These are phyloP conservation scores for Loripinus fragilis DNA, from an alignment of 2,888 invertebrate species.

Conservation along the genomic window DNA sequence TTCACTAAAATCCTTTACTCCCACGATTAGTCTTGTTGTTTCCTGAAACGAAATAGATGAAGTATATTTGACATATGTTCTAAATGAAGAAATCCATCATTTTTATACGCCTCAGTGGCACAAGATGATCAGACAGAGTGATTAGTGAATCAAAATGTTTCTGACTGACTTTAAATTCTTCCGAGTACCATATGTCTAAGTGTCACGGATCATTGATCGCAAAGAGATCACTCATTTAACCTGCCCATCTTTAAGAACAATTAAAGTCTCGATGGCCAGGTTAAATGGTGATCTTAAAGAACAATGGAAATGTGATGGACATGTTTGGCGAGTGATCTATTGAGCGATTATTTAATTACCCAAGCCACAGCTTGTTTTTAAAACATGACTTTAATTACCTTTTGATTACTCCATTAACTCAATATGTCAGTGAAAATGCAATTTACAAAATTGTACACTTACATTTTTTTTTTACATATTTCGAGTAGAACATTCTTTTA, in stretches of 20 bases:
- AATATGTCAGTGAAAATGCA: too few species aligned
- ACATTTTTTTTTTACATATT: too few species aligned
- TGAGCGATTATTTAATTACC: neutral
- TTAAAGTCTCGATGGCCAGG: neutral
- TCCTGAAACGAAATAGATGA: constrained; percentile 14
- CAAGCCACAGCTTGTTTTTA: too few species aligned
- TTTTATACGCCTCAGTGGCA: constrained; percentile 17
- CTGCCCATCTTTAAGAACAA: neutral
- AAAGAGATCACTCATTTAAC: too few species aligned
- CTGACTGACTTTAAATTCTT: constrained; percentile 15
- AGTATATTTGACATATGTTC: constrained; percentile 18
- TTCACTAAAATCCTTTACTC: constrained; percentile 13
- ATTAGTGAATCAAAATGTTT: constrained; percentile 9
- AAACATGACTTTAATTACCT: too few species aligned
- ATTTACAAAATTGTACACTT: too few species aligned
- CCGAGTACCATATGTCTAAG: constrained; percentile 19
- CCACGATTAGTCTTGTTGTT: neutral
- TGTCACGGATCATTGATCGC: constrained; percentile 10
- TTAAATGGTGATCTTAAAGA: too few species aligned
- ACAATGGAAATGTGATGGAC: too few species aligned
- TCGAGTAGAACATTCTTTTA: too few species aligned
- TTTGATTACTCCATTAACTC: too few species aligned
- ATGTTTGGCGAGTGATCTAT: neutral
- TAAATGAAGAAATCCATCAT: constrained; percentile 11
- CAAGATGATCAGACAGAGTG: constrained; percentile 5